A percentile compares a stretch with the other conserved stretches of the same genome.
Evolutionary conservation across 2,113 vertebrate genomes (phyloP).

Genomic region (Xiphophorus hellerii): DNA sequence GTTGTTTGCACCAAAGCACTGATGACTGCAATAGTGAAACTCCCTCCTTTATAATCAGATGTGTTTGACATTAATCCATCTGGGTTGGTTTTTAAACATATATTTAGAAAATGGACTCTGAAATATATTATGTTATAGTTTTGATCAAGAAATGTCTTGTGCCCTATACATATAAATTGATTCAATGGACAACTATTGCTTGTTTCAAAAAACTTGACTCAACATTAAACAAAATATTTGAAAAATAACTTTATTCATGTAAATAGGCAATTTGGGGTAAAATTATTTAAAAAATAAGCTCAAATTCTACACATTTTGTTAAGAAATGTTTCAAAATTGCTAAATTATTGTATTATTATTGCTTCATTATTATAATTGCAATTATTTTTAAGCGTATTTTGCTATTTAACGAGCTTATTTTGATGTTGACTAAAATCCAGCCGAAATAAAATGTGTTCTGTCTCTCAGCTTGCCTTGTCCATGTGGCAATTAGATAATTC

Average conservation of each 20-base stretch:
- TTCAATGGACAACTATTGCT: neutral
- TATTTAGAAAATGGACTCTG: neutral
- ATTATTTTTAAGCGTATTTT: neutral
- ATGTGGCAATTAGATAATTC: neutral
- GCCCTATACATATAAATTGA: no score
- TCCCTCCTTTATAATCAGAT: neutral
- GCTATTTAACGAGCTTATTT: neutral
- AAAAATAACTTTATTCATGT: no score
- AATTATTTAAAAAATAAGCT: no score
- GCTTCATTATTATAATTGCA: neutral
- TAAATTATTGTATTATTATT: neutral
- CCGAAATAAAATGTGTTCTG: neutral
- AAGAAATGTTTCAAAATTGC: neutral
- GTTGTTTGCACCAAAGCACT: no score
- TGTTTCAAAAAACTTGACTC: neutral
- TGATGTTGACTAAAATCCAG: neutral
- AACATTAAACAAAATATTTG: neutral
- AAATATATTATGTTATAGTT: neutral
- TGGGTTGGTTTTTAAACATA: neutral
- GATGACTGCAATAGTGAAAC: neutral
- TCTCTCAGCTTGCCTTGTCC: neutral
- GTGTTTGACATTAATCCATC: neutral
- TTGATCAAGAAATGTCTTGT: neutral
- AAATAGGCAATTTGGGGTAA: no score
- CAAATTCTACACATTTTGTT: neutral